These are phyloP conservation scores for Aphaenogaster ashmeadi DNA, from an alignment of 1,140 invertebrate species.

Conservation along the genomic window DNA sequence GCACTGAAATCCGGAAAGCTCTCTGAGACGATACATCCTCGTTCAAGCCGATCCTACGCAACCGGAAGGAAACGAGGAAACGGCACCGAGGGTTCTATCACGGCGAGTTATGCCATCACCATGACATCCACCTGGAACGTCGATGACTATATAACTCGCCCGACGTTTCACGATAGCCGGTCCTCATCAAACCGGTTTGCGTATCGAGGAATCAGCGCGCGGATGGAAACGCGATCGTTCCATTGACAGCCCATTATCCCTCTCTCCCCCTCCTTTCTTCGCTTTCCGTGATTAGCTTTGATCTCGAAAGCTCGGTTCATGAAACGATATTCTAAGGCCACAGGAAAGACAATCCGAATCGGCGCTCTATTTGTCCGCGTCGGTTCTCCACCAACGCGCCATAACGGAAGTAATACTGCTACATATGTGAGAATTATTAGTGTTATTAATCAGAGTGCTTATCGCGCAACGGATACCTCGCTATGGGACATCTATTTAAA, in stretches of 20 bases:
- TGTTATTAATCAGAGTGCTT: not conserved
- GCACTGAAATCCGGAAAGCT: constrained; percentile 5
- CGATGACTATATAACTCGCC: constrained; percentile 33
- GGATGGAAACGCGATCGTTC: constrained; percentile 27
- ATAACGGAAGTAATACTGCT: not conserved
- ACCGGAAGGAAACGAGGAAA: constrained; percentile 41
- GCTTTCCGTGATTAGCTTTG: constrained; percentile 36
- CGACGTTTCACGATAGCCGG: constrained; percentile 53
- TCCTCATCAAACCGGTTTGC: constrained; percentile 50
- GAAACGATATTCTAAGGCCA: not conserved
- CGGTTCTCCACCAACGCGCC: too few species aligned
- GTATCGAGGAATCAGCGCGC: constrained; percentile 24
- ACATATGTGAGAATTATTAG: not conserved
- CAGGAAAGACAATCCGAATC: not conserved
- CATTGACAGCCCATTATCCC: constrained; percentile 33
- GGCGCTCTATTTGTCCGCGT: not conserved
- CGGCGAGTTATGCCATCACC: constrained; percentile 41
- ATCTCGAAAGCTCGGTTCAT: constrained; percentile 15
- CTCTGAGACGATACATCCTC: not conserved
- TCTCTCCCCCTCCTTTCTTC: not conserved
- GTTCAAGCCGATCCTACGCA: not conserved
- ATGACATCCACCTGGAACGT: constrained; percentile 40
- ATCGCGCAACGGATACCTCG: not conserved
- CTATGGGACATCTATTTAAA: not conserved
- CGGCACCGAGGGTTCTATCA: not conserved